Base-by-base conservation (phyloP, 2,113 vertebrate species). In the Genyomyrus donnyi region DNA sequence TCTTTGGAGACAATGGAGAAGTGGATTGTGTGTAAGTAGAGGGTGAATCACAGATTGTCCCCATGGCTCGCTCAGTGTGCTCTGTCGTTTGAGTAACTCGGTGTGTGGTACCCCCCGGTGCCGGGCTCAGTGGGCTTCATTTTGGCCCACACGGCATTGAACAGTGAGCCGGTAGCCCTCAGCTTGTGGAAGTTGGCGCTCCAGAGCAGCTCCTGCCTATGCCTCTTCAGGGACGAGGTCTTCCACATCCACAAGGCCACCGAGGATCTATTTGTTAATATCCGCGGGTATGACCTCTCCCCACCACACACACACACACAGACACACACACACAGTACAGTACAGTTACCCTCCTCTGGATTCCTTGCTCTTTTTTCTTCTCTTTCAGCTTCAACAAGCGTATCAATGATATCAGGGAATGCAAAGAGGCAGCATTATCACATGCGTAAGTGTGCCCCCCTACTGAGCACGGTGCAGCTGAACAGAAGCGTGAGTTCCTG, bases 1-100 rank as follows among this genome's bases (percentile, higher is more conserved):
- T 99, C 98, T 56, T 95, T 99, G 95, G 98, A 99, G 93, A 90
- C 97, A 24, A 99, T 99, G 98, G 98, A 99, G 93, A 99, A 99
- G 94, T 99, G 98, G 98, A 99, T 99, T 56, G 98, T 99, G 90
- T 99, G 98, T 99, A 96, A 98, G 98, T 98, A 94, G 49, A 92
- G 92, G 10, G 45, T 90, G 91, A 7, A 80, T 80, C 74, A 7
- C 17, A 42, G 74, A 42, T 15, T 80, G 74, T 80, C 35, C 74
- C 31, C 5, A 42, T 17, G 74, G 74, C 19, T 15, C 0, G 13
- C 21, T 83, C 89, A 17, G 62, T 66, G 46, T 88, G 88, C 42
- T 46, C 24, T 42, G 42, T 31, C 24, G 0, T n/a, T 42, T 88
- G 56, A 87, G 87, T 58, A 17, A 45, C 21, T 8, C 11, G 3